These are phyloP conservation scores for Scortum barcoo DNA, from an alignment of 2,113 vertebrate genomes.

Conservation along the genomic window DNA sequence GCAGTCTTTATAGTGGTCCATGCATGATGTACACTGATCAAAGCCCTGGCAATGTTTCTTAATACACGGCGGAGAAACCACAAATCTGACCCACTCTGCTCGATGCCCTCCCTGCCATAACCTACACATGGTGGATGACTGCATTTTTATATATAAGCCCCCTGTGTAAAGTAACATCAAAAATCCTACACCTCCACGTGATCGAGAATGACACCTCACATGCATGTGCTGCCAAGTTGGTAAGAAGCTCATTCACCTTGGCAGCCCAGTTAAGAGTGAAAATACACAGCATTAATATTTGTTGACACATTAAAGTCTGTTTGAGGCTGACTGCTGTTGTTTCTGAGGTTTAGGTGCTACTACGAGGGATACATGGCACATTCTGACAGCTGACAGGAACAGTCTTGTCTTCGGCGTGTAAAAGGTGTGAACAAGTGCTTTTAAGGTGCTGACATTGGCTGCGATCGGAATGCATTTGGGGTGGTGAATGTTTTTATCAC, in stretches of 20 bases:
- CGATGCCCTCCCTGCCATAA: constrained; percentile 1
- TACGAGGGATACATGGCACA: constrained; percentile 26
- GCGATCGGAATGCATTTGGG: constrained; percentile 6
- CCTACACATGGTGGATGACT: neutral
- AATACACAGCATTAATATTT: constrained; percentile 42
- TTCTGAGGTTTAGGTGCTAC: constrained; percentile 33
- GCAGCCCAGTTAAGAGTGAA: constrained; percentile 40
- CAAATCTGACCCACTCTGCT: neutral
- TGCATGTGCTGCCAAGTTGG: constrained; percentile 9
- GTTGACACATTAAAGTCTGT: constrained; percentile 56
- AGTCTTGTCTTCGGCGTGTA: constrained; percentile 18
- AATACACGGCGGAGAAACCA: neutral
- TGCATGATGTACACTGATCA: neutral
- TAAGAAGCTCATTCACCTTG: constrained; percentile 41
- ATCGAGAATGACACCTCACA: constrained; percentile 23
- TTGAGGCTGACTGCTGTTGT: constrained; percentile 51
- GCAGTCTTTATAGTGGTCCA: neutral
- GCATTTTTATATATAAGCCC: neutral
- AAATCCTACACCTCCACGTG: neutral
- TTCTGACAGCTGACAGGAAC: constrained; percentile 54
- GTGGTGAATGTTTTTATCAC: neutral
- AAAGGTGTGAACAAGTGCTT: constrained; percentile 53
- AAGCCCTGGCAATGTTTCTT: neutral
- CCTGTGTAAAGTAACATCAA: neutral
- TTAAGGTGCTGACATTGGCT: constrained; percentile 34